Evolutionary conservation across 1,140 invertebrate genomes (phyloP).

Genomic region (Zelostemma sp.): DNA sequence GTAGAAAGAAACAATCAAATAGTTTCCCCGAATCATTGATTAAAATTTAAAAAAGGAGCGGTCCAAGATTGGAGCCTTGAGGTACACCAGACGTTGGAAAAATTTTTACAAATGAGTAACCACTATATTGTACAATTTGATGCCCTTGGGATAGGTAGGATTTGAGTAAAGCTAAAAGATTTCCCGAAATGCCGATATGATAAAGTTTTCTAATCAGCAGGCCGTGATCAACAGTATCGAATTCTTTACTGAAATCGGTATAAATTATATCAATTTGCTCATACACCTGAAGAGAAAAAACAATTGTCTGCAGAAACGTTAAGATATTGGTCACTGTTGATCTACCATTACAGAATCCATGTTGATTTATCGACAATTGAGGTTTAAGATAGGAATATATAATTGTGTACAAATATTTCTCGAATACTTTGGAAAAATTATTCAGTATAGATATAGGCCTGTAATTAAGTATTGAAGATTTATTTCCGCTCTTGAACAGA

Average conservation of each 20-base stretch:
- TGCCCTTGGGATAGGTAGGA: no score
- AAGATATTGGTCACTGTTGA: conserved; percentile 12
- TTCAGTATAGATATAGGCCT: conserved; percentile 11
- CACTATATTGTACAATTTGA: no score
- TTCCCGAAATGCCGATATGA: no score
- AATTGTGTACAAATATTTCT: not conserved
- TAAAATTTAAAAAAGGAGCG: no score
- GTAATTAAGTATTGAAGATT: conserved; percentile 11
- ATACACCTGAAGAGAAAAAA: no score
- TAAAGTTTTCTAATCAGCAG: no score
- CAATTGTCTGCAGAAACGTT: not conserved
- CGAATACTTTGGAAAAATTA: conserved; percentile 12
- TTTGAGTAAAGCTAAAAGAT: no score
- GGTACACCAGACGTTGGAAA: no score
- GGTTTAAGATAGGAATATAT: not conserved
- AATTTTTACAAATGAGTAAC: no score
- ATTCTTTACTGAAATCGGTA: no score
- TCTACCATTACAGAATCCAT: conserved; percentile 8
- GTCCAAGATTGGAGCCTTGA: no score
- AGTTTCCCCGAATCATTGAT: not conserved
- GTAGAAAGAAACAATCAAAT: not conserved
- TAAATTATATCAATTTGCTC: not conserved
- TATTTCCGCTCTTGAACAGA: conserved; percentile 3
- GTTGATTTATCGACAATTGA: not conserved
- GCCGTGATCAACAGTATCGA: no score